Evolutionary conservation across 2,797 vertebrate genomes (phyloP).

Genomic region (Channa striata): DNA sequence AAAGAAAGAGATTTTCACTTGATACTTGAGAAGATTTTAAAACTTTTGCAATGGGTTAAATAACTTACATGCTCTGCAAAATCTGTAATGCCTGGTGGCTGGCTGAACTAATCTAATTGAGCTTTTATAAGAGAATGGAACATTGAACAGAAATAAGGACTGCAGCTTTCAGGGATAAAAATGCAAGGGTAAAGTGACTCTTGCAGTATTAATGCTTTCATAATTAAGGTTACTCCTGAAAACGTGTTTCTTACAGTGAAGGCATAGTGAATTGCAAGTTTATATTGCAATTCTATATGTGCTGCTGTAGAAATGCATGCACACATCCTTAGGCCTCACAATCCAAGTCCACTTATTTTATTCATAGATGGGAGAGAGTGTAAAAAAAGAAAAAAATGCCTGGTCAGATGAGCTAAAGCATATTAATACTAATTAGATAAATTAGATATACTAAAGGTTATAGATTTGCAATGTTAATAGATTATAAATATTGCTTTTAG

Average conservation of each 20-base stretch:
- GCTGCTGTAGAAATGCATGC: not conserved
- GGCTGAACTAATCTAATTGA: not conserved
- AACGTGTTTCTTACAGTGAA: not conserved
- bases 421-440: no score
- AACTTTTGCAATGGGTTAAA: not conserved
- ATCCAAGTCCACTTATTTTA: no score
- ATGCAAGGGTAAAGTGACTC: not conserved
- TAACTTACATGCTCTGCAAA: conserved; percentile 1
- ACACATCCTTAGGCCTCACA: not conserved
- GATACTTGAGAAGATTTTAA: not conserved
- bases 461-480: not conserved
- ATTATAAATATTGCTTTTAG: not conserved
- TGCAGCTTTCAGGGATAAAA: not conserved
- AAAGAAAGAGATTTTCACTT: conserved; percentile 23
- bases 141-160: not conserved
- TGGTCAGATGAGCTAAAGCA: no score
- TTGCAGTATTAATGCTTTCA: not conserved
- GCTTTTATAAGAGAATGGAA: not conserved
- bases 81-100: not conserved
- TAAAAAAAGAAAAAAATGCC: no score
- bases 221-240: not conserved
- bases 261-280: no score
- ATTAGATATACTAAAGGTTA: no score
- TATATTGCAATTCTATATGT: no score
- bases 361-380: no score